phyloP scores from a whole-genome alignment of 2,797 vertebrate species.

The Hipposideros larvatus region DNA sequence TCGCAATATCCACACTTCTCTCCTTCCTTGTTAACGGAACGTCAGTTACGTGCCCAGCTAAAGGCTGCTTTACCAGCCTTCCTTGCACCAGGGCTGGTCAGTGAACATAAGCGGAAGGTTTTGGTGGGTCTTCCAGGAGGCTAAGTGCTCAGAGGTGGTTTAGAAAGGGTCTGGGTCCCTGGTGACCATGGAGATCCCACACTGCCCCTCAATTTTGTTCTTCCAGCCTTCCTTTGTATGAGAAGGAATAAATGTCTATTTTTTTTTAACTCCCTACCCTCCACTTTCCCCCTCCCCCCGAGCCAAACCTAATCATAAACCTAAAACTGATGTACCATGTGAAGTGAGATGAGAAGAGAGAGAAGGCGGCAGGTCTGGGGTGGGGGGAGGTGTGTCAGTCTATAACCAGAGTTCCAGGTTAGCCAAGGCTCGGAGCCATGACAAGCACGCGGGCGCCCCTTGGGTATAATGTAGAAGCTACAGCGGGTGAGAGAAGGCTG shows the following conservation, averaged over 20 bases:
- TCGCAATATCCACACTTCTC: rapidly evolving
- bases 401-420: background rate
- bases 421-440: background rate
- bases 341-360: background rate
- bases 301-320: background rate
- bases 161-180: background rate
- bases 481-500: background rate
- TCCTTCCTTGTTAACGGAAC: background rate
- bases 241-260: background rate
- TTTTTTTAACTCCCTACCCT: background rate
- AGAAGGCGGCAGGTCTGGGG: background rate
- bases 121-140: background rate
- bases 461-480: background rate
- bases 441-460: background rate
- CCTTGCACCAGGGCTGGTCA: background rate
- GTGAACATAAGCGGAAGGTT: background rate
- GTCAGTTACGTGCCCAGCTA: background rate
- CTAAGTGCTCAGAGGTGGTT: background rate
- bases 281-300: background rate
- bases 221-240: background rate
- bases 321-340: background rate
- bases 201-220: background rate
- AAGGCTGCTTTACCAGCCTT: background rate
- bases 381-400: too few species aligned
- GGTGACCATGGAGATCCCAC: background rate